These are phyloP conservation scores for Paraescarpia echinospica DNA, from an alignment of 1,140 invertebrate species.

Conservation along the genomic window DNA sequence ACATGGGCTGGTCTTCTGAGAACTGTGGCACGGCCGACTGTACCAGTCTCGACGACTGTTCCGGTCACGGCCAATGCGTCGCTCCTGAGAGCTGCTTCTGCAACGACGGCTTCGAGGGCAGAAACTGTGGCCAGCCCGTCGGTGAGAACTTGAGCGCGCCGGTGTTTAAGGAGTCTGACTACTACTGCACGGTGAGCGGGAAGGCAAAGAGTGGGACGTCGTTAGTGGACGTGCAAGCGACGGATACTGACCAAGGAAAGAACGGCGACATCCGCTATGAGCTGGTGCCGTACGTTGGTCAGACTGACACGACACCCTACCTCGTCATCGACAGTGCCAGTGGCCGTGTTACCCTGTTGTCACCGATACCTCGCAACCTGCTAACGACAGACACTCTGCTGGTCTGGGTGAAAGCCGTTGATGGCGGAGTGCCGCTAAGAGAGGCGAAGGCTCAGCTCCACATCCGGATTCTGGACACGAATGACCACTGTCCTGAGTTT, in stretches of 20 bases:
- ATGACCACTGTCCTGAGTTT: neutral
- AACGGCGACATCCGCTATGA: neutral
- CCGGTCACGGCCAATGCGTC: neutral
- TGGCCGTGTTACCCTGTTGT: neutral
- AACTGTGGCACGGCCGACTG: neutral
- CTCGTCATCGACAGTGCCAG: neutral
- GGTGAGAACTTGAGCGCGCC: conserved; percentile 7
- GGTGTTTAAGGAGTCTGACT: neutral
- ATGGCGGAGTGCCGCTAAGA: neutral
- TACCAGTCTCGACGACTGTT: neutral
- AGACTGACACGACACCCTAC: neutral
- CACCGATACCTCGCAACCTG: neutral
- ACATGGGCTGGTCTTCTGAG: neutral
- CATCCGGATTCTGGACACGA: neutral
- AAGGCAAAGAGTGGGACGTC: neutral
- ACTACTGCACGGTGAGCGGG: conserved; percentile 1
- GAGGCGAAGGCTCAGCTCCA: neutral
- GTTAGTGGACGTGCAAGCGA: neutral
- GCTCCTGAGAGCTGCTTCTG: neutral
- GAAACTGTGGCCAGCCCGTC: neutral
- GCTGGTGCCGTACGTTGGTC: neutral
- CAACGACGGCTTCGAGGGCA: conserved; percentile 5
- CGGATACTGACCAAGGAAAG: neutral
- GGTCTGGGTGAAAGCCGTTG: neutral
- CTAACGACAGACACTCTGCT: conserved; percentile 3